Evolutionary conservation across 2,113 vertebrate genomes (phyloP).

Genomic region (Lutjanus erythropterus): DNA sequence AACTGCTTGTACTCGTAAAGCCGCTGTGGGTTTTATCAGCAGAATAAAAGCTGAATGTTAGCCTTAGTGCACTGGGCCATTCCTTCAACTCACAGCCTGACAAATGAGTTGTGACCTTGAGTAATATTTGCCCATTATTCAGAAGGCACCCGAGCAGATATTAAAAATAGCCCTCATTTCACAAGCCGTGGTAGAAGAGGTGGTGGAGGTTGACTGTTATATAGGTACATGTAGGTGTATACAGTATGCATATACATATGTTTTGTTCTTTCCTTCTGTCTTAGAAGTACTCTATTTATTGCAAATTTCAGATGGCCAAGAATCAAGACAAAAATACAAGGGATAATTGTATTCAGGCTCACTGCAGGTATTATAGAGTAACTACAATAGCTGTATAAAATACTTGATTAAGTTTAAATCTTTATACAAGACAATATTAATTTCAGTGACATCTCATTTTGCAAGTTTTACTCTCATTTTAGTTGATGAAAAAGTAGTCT

Average conservation of each 20-base stretch:
- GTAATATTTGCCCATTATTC: constrained; percentile 85
- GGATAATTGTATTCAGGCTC: constrained; percentile 7
- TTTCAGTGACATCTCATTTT: constrained; percentile 21
- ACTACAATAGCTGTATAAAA: not conserved
- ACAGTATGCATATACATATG: constrained; percentile 28
- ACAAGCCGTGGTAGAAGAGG: constrained; percentile 37
- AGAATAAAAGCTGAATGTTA: constrained; percentile 78
- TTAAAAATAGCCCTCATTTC: constrained; percentile 88
- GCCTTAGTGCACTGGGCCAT: constrained; percentile 72
- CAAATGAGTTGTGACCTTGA: constrained; percentile 87
- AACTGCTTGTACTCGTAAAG: constrained; percentile 77
- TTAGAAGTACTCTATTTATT: not conserved
- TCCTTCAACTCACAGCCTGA: constrained; percentile 83
- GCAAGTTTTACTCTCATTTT: constrained; percentile 9
- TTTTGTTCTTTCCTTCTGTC: not conserved
- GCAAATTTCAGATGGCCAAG: not conserved
- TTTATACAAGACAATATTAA: constrained; percentile 7
- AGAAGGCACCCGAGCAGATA: constrained; percentile 82
- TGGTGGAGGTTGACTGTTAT: constrained; percentile 36
- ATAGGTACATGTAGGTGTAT: constrained; percentile 73
- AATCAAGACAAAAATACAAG: not conserved
- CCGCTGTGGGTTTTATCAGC: constrained; percentile 75
- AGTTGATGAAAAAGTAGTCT: constrained; percentile 8
- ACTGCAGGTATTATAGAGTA: constrained; percentile 6
- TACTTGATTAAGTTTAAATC: constrained; percentile 1